Conservation (phyloP, 2,888 invertebrate species). For the Agrenia bidenticulata region DNA sequence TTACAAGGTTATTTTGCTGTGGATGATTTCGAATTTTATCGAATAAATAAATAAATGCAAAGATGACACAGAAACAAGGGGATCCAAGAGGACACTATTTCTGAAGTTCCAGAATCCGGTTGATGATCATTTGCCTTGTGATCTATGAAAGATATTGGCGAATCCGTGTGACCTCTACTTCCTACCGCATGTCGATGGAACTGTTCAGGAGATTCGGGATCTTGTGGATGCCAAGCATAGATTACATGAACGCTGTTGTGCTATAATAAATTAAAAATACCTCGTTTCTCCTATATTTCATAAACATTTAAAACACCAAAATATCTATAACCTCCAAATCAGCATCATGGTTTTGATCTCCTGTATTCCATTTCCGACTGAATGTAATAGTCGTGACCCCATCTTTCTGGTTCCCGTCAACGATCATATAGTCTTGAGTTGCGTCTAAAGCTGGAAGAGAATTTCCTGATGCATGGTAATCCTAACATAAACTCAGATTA, state of each 20-base stretch:
- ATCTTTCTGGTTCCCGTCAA: conserved; percentile 29
- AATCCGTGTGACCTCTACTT: conserved; percentile 39
- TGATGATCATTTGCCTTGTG: conserved; percentile 18
- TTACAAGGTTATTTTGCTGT: too few relatives aligned
- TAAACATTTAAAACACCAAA: neutral
- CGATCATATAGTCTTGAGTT: conserved; percentile 37
- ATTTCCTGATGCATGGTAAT: conserved; percentile 45
- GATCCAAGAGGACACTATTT: too few relatives aligned
- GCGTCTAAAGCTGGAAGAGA: conserved; percentile 34
- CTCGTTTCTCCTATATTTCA: neutral
- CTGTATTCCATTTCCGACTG: conserved; percentile 38
- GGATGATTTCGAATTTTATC: too few relatives aligned
- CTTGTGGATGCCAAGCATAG: conserved; percentile 46
- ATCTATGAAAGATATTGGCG: conserved; percentile 22
- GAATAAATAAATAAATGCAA: neutral
- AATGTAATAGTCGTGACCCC: conserved; percentile 44
- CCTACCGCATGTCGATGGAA: conserved; percentile 38
- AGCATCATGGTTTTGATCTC: conserved; percentile 39
- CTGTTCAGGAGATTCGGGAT: conserved; percentile 23
- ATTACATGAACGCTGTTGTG: conserved; percentile 41
- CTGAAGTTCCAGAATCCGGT: neutral
- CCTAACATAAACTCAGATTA: conserved; percentile 32
- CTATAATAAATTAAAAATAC: conserved; percentile 19
- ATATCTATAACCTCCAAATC: conserved; percentile 33
- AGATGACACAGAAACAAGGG: neutral